phyloP scores from a whole-genome alignment of 2,113 vertebrate species.

The Atlantisia rogersi region DNA sequence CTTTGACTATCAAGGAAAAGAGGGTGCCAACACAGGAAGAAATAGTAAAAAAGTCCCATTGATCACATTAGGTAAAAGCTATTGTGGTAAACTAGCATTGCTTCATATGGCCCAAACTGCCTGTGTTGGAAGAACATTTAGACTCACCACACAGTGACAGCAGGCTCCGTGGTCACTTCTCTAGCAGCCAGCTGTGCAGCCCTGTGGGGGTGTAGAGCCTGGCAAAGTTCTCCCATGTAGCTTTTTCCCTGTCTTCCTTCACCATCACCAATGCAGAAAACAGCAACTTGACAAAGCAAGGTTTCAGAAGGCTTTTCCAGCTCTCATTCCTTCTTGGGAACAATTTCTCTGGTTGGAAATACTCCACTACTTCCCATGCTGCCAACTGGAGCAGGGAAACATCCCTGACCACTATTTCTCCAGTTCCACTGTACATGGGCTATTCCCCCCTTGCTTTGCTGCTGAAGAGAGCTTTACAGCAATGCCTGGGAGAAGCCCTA shows the following conservation, averaged over 20 bases:
- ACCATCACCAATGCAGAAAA: neutral
- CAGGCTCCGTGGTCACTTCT: neutral
- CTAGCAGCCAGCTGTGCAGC: neutral
- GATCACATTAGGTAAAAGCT: neutral
- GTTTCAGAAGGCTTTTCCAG: neutral
- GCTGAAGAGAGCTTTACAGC: neutral
- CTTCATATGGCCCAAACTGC: neutral
- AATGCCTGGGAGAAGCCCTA: neutral
- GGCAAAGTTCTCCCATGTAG: neutral
- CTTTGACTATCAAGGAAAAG: neutral
- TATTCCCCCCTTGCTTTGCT: neutral
- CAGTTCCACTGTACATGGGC: neutral
- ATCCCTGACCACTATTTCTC: neutral
- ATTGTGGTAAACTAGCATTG: neutral
- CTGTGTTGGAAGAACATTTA: neutral
- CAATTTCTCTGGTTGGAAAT: neutral
- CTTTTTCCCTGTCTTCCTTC: neutral
- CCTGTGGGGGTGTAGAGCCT: neutral
- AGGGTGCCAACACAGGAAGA: neutral
- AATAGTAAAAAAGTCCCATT: neutral
- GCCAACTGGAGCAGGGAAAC: neutral
- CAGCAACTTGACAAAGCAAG: neutral
- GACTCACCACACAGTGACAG: neutral
- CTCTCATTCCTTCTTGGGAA: neutral
- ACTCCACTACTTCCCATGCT: neutral